A percentile compares a stretch with the other conserved stretches of the same genome.
phyloP scores from a whole-genome alignment of 2,797 vertebrate genomes.

The Hypotaenidia okinawae region DNA sequence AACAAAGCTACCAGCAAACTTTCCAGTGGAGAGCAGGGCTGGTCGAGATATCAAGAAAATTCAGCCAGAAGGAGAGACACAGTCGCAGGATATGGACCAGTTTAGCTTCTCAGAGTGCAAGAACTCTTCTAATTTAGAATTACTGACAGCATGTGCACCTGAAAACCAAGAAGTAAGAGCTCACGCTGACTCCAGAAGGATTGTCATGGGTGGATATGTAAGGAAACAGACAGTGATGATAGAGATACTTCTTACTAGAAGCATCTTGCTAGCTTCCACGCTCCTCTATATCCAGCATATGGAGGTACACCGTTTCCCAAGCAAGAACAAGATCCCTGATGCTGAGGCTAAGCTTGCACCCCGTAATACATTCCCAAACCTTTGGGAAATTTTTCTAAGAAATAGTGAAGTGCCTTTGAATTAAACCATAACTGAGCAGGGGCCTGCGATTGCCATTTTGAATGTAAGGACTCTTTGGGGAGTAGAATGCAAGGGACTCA shows the following conservation, averaged over 20 bases:
- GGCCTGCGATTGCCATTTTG: not conserved
- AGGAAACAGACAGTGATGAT: not conserved
- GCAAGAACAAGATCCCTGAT: not conserved
- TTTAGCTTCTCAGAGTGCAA: not conserved
- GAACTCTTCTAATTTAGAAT: not conserved
- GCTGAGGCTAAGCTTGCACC: not conserved
- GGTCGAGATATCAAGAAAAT: not conserved
- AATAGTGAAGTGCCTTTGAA: not conserved
- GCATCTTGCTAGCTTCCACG: not conserved
- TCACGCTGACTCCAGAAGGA: not conserved
- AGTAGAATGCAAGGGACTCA: not conserved
- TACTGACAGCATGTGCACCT: not conserved
- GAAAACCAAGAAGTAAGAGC: slow-evolving; percentile 1
- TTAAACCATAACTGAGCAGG: not conserved
- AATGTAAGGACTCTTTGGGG: not conserved
- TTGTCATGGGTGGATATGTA: not conserved
- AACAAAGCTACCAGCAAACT: not conserved
- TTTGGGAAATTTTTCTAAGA: not conserved
- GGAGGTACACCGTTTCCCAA: not conserved
- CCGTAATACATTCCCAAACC: not conserved
- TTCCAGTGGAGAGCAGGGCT: not conserved
- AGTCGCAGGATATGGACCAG: not conserved
- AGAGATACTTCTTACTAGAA: not conserved
- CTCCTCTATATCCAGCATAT: too few species aligned
- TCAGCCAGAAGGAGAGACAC: not conserved